A percentile compares a stretch with the other conserved stretches of the same genome.
These are phyloP conservation scores for Scelioninae gen. 2 DNA, from an alignment of 2,888 invertebrate genomes.

Conservation along the genomic window DNA sequence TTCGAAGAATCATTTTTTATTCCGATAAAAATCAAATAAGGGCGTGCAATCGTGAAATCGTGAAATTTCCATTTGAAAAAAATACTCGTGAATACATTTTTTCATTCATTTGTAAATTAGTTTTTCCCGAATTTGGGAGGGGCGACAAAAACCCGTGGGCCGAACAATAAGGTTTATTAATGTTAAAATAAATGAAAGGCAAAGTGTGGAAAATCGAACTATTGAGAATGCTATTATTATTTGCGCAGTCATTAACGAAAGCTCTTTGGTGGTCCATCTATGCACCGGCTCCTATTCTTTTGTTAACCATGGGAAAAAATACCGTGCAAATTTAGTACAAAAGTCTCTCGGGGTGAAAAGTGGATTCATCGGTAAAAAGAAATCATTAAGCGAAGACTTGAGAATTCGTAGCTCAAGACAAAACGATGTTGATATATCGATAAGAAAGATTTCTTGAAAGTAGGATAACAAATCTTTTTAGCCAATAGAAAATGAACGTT, in stretches of 20 bases:
- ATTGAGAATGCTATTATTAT: constrained; percentile 29
- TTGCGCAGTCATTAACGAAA: constrained; percentile 34
- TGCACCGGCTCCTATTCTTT: constrained; percentile 8
- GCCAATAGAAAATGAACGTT: no score
- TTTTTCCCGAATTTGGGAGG: neutral
- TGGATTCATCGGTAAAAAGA: neutral
- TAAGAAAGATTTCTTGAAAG: no score
- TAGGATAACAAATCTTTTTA: no score
- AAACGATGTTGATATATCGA: no score
- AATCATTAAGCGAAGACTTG: neutral
- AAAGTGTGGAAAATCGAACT: constrained; percentile 26
- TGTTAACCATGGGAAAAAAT: constrained; percentile 9
- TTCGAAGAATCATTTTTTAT: no score
- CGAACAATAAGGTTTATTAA: constrained; percentile 8
- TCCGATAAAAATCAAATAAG: no score
- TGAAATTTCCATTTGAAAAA: no score
- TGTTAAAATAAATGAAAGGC: constrained; percentile 22
- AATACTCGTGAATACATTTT: no score
- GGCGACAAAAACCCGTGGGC: neutral
- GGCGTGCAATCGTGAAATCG: no score
- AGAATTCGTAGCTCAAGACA: no score
- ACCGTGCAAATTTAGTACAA: constrained; percentile 25
- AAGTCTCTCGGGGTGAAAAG: neutral
- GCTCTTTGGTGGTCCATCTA: constrained; percentile 20
- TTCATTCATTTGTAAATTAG: no score